phyloP scores from a whole-genome alignment of 2,113 vertebrate genomes.

The Archilochus colubris region DNA sequence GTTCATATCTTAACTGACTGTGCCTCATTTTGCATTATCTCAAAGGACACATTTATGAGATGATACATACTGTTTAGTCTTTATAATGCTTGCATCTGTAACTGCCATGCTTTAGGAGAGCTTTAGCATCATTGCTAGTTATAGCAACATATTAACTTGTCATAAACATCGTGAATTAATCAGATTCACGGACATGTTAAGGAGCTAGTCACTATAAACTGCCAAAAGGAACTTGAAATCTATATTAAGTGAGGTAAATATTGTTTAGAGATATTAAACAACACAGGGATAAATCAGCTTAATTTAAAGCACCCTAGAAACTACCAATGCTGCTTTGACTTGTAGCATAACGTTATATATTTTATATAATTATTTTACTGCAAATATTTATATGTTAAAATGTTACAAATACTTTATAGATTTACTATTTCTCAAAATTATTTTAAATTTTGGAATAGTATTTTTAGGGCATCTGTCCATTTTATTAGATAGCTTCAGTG shows the following conservation, averaged over 20 bases:
- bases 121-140: neutral
- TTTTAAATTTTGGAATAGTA: neutral
- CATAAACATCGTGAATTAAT: constrained; percentile 38
- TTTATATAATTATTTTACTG: neutral
- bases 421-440: neutral
- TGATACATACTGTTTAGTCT: constrained; percentile 25
- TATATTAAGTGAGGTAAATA: neutral
- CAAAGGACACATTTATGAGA: constrained; percentile 17
- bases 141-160: constrained; percentile 1
- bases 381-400: neutral
- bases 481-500: neutral
- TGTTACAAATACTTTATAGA: neutral
- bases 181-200: neutral
- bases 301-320: neutral
- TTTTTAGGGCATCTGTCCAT: neutral
- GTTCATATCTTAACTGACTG: constrained; percentile 52
- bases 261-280: constrained; percentile 26
- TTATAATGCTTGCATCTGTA: constrained; percentile 10
- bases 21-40: constrained; percentile 39
- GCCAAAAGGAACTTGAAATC: constrained; percentile 32
- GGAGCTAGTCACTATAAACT: neutral
- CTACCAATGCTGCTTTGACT: neutral
- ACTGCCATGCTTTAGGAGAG: neutral
- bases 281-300: neutral
- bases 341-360: neutral